These are phyloP conservation scores for Antechinus stuartii DNA, from an alignment of 2,113 vertebrate genomes.

Conservation along the genomic window DNA sequence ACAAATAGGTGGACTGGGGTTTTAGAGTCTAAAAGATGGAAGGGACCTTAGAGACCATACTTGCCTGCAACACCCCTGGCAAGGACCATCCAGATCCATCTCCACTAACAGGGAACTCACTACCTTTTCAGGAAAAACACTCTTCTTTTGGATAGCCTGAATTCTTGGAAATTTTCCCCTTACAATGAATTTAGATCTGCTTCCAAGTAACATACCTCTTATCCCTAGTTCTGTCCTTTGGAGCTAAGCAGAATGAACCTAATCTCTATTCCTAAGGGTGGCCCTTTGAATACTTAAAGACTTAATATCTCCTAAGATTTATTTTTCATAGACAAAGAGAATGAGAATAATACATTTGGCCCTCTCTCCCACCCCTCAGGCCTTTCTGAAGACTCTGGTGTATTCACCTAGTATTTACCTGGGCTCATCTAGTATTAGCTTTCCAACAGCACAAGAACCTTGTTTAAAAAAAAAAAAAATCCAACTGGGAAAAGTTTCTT, in stretches of 20 bases:
- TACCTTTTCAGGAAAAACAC: background rate
- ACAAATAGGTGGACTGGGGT: background rate
- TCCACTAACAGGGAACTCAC: background rate
- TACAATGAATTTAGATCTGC: background rate
- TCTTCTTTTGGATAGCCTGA: background rate
- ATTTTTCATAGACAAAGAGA: background rate
- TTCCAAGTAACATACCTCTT: background rate
- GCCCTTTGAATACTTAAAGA: background rate
- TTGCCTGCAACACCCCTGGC: background rate
- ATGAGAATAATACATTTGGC: background rate
- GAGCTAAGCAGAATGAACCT: background rate
- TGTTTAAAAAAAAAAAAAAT: background rate
- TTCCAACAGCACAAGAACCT: background rate
- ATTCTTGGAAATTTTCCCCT: background rate
- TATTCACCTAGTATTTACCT: background rate
- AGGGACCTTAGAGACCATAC: background rate
- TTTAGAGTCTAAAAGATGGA: background rate
- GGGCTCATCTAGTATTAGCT: background rate
- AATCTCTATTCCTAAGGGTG: background rate
- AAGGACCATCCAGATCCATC: background rate
- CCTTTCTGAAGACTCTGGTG: background rate
- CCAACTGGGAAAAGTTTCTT: background rate
- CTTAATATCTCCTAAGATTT: background rate
- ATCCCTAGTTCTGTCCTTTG: background rate
- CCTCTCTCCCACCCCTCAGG: background rate